These are phyloP conservation scores for Amphimedon queenslandica DNA, from an alignment of 37 sponge, comb jelly and placozoan genomes.

Conservation along the genomic window DNA sequence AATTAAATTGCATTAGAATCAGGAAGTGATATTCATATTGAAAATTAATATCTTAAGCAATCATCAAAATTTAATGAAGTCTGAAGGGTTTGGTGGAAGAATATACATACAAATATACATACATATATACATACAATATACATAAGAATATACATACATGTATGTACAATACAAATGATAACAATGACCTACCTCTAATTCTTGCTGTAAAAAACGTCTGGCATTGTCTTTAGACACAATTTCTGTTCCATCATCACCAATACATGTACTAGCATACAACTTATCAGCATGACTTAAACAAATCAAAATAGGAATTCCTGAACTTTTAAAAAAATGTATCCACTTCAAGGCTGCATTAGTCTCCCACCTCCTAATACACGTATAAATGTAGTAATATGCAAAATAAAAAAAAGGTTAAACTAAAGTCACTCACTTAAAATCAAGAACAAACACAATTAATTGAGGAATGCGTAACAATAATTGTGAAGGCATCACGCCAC, in stretches of 20 bases:
- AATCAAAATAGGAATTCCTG: constrained; percentile 1
- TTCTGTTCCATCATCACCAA: constrained; percentile 2
- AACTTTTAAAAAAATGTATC: background rate
- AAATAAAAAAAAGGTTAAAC: no score
- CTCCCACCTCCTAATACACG: constrained; percentile 9
- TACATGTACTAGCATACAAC: constrained; percentile 11
- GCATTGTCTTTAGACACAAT: background rate
- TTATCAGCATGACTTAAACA: constrained; percentile 27
- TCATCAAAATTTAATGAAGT: no score
- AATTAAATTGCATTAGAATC: no score
- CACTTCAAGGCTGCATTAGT: constrained; percentile 4
- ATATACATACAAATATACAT: no score
- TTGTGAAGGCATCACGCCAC: constrained; percentile 6
- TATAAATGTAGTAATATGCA: no score
- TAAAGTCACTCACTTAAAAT: constrained; percentile 46
- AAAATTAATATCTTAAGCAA: no score
- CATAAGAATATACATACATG: no score
- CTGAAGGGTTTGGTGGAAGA: no score
- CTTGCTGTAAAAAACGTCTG: background rate
- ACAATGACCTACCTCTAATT: constrained; percentile 5
- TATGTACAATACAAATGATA: no score
- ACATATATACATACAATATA: no score
- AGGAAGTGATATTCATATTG: no score
- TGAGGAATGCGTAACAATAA: constrained; percentile 30
- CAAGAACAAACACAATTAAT: constrained; percentile 29